Evolutionary conservation across 2,113 vertebrate species (phyloP).

Genomic region (Tragelaphus imberbis): DNA sequence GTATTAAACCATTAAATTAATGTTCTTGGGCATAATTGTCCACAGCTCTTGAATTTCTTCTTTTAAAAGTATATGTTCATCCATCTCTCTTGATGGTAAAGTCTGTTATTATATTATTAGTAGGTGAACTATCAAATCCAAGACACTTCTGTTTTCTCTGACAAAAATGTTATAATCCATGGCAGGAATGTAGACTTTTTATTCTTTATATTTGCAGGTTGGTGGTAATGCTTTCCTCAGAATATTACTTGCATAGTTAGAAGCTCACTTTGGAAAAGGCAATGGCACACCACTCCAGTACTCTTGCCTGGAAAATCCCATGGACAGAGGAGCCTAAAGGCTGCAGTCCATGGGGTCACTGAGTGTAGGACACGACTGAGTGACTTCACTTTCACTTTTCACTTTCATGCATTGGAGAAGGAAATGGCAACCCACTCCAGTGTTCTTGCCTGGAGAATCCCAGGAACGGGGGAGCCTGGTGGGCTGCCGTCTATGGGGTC

Average conservation of each 20-base stretch:
- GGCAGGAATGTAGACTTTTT: not conserved
- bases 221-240: not conserved
- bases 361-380: no score
- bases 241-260: not conserved
- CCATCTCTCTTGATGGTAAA: not conserved
- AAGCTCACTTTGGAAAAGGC: not conserved
- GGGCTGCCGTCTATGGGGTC: no score
- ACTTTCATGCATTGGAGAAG: no score
- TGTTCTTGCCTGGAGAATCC: no score
- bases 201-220: not conserved
- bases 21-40: not conserved
- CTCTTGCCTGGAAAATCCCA: no score
- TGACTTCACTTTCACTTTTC: no score
- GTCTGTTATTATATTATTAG: not conserved
- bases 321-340: no score
- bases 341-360: no score
- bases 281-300: no score
- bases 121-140: not conserved
- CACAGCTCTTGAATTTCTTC: not conserved
- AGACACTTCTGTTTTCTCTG: not conserved
- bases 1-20: not conserved
- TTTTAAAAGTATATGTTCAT: not conserved
- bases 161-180: not conserved
- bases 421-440: no score
- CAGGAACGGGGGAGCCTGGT: rapidly evolving